Evolutionary conservation across 2,113 vertebrate genomes (phyloP), one percentile per base, ranked within the genome.

Genomic region (Seriola aureovittata): DNA sequence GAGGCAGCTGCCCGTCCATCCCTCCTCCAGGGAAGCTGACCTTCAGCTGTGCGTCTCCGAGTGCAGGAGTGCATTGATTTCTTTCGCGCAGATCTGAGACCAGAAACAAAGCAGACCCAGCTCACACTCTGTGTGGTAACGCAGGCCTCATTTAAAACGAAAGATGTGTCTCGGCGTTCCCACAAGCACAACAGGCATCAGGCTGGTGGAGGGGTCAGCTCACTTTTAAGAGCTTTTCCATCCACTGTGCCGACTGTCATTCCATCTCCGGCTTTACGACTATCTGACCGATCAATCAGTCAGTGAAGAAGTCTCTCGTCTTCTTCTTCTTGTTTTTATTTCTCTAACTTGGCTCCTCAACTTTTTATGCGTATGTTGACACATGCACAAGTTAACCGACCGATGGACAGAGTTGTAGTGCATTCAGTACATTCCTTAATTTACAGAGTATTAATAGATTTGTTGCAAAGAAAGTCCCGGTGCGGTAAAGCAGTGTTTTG

Each of bases 71-170:
- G 17, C 70, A 77, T 75, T 81, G 80, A 81, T 75, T 84, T 72
- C 73, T 55, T n/a, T 65, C 67, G 0, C 67, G 36, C 57, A 55
- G 75, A 14, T 16, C 68, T 71, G 72, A 5, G 12, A 46, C 54
- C 55, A 16, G 80, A 90, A 80, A 67, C 40, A 65, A 88, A 89
- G 83, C 71, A 64, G 76, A 67, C 46, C 58, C 57, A 59, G 44
- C 68, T 70, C 46, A 40, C 86, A 69, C 55, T 59, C 75, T 85
- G 86, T 89, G 88, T 78, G 85, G 82, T 58, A 19, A 81, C 57
- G 75, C 79, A 85, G 44, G 80, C 81, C 79, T 82, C 84, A 81
- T 90, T 92, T 86, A 84, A 84, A 85, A 68, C 17, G 2, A 40
- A 60, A 32, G 87, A 88, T 93, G 85, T 78, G 88, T 81, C 69